phyloP scores from a whole-genome alignment of 2,797 vertebrate genomes.

The Syndactyla subalaris region DNA sequence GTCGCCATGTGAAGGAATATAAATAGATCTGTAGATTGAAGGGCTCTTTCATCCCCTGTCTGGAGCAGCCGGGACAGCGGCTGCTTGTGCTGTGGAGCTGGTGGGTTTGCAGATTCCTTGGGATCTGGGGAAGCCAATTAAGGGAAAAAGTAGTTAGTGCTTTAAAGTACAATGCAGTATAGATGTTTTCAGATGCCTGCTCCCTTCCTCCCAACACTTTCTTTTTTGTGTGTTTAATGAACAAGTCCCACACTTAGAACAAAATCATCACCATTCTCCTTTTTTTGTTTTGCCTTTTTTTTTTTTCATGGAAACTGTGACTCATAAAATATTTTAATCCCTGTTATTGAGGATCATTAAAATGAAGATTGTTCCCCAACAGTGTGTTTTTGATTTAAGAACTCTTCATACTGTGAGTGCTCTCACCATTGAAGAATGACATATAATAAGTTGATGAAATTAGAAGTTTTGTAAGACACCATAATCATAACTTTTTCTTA shows the following conservation, averaged over 20 bases:
- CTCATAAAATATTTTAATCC: constrained; percentile 53
- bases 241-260: not conserved
- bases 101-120: constrained; percentile 34
- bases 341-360: constrained; percentile 48
- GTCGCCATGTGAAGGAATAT: constrained; percentile 53
- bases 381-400: constrained; percentile 54
- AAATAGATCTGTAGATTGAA: constrained; percentile 68
- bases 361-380: constrained; percentile 39
- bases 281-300: not conserved
- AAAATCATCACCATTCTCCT: not conserved
- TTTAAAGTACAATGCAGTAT: not conserved
- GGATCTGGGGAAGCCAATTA: constrained; percentile 33
- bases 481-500: constrained; percentile 10
- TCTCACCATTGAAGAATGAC: constrained; percentile 21
- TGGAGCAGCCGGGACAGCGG: not conserved
- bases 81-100: constrained; percentile 21
- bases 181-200: not conserved
- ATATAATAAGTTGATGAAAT: constrained; percentile 43
- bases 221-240: not conserved
- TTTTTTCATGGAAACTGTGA: constrained; percentile 27
- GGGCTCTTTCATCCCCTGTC: constrained; percentile 60
- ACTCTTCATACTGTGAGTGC: constrained; percentile 22
- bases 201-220: not conserved
- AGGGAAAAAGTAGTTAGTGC: constrained; percentile 16
- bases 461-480: constrained; percentile 6